Evolutionary conservation across 2,113 vertebrate species (phyloP).

Genomic region (Rhynchopsitta pachyrhyncha): DNA sequence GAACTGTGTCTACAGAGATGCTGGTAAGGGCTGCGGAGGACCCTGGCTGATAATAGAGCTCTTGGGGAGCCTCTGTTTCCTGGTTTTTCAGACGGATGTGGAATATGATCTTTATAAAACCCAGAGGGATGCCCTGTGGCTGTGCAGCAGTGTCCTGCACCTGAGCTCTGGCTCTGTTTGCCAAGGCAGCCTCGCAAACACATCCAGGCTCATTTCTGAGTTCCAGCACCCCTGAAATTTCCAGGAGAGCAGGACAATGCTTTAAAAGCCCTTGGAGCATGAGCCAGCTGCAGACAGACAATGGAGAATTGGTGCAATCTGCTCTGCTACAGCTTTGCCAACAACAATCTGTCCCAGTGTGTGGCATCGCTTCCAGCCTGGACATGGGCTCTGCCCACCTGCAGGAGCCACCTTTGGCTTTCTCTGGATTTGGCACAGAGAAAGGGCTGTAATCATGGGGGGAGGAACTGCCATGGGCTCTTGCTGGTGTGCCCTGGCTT

Average conservation of each 20-base stretch:
- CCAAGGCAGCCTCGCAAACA: background rate
- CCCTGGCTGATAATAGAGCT: background rate
- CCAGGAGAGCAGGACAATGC: background rate
- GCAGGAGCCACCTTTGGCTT: background rate
- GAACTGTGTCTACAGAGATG: background rate
- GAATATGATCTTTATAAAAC: background rate
- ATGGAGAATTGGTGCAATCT: background rate
- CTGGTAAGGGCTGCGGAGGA: background rate
- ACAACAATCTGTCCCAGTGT: background rate
- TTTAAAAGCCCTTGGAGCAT: background rate
- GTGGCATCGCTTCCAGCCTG: background rate
- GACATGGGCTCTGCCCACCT: background rate
- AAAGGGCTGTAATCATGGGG: background rate
- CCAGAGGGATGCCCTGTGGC: background rate
- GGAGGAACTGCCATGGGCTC: background rate
- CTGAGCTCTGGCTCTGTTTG: background rate
- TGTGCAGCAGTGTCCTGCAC: background rate
- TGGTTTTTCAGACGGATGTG: background rate
- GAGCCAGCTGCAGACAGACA: background rate
- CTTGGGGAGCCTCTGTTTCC: background rate
- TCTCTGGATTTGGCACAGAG: background rate
- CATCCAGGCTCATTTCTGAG: background rate
- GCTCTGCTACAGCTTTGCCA: constrained; percentile 10
- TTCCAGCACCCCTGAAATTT: background rate
- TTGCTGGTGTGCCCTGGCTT: background rate